Base-by-base conservation (phyloP, 2,888 invertebrate genomes). In the Morpho achilles region DNA sequence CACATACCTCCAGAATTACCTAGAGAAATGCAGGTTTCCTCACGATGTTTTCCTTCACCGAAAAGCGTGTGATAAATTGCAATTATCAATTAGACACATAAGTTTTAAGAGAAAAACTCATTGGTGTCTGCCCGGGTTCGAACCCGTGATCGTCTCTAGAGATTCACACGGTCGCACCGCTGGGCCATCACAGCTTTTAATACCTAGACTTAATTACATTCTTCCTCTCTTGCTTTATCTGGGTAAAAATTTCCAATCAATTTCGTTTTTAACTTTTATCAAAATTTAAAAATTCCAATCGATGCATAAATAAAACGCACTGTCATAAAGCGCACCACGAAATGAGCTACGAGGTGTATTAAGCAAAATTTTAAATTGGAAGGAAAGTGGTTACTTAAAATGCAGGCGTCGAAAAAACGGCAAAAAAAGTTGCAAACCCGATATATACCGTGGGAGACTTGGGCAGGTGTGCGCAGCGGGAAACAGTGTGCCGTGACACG, bases 341-440 rank as follows among this genome's bases (percentile, higher is more conserved):
- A 76, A 77, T 76, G 72, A 76, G 65, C 67, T 72, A 76, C 72
- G 76, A 73, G 71, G 72, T 72, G 72, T 67, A 71, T 64, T 69
- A 69, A 68, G 73, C 75, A 74, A 82, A 82, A 84, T 80, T 82
- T 78, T 73, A 84, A 84, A 85, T 84, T 86, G 82, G 76, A 80
- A 81, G 82, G 86, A 88, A 89, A 87, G 87, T 85, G 79, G 77
- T 78, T 73, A 73, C 76, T 83, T 80, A 79, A 80, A 81, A 84
- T 81, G 80, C 81, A 82, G 81, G 83, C 79, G 73, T 41, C 69
- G 75, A 69, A 70, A 74, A 74, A 75, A 76, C 73, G 72, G 69
- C 68, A 69, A 71, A 71, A 16, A 78, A 80, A 79, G 58, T 70
- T 70, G 76, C 75, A 74, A 72, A 74, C 71, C 70, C 70, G 69